Evolutionary conservation across 2,888 invertebrate genomes (phyloP).

Genomic region (Drosophila paranaensis): DNA sequence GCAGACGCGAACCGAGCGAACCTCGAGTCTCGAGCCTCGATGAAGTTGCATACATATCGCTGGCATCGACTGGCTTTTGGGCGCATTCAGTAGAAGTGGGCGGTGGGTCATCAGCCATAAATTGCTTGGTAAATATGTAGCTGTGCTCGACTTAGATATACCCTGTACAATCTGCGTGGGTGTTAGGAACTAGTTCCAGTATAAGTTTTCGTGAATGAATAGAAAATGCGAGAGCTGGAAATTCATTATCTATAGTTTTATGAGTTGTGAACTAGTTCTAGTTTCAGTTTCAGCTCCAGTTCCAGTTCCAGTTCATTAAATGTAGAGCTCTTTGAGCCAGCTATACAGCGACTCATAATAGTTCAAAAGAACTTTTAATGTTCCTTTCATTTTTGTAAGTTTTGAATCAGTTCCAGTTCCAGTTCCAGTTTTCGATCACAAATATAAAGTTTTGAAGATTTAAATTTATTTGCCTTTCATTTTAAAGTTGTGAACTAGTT

Average conservation of each 20-base stretch:
- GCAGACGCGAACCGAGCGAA: neutral
- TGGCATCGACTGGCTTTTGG: neutral
- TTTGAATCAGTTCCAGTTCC: too few relatives aligned
- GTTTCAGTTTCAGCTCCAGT: too few relatives aligned
- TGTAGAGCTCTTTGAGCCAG: too few relatives aligned
- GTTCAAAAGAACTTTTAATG: too few relatives aligned
- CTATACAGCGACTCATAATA: too few relatives aligned
- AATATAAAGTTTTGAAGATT: too few relatives aligned
- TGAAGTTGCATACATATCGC: neutral
- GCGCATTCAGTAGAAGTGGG: neutral
- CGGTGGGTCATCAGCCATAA: neutral
- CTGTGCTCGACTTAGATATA: neutral
- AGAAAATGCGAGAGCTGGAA: too few relatives aligned
- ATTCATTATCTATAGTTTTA: too few relatives aligned
- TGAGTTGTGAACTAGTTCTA: neutral
- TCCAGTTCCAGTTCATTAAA: too few relatives aligned
- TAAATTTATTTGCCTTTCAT: neutral
- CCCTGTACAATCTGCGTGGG: neutral
- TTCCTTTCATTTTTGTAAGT: too few relatives aligned
- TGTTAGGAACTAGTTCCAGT: neutral
- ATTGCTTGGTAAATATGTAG: too few relatives aligned
- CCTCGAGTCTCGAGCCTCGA: neutral
- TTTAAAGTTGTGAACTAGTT: neutral
- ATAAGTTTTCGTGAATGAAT: neutral
- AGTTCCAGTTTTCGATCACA: neutral